Conservation (phyloP, 2,888 invertebrate genomes). For the Calephelis perditalis region DNA sequence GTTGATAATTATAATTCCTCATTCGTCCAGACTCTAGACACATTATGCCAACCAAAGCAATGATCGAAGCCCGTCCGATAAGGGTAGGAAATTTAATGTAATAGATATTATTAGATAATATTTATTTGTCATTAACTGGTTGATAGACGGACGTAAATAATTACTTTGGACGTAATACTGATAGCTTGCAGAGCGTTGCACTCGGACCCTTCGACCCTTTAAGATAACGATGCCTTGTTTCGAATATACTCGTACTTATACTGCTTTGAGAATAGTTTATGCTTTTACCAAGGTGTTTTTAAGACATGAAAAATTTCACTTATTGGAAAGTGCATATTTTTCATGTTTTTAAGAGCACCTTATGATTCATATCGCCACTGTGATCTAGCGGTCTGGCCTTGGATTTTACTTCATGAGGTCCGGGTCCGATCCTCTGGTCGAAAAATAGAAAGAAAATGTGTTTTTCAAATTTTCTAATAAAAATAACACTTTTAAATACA, state of each 20-base stretch:
- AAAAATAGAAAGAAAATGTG: no score
- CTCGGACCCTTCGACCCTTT: constrained; percentile 57
- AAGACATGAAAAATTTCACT: no score
- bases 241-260: constrained; percentile 37
- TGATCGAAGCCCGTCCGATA: neutral
- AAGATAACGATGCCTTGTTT: constrained; percentile 44
- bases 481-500: no score
- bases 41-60: neutral
- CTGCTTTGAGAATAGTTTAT: no score
- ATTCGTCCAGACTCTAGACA: constrained; percentile 4
- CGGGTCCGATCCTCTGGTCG: no score
- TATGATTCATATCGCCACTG: no score
- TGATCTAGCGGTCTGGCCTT: no score
- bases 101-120: constrained; percentile 60
- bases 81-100: constrained; percentile 32
- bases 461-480: no score
- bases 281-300: no score
- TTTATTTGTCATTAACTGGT: constrained; percentile 32
- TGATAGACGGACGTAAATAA: constrained; percentile 66
- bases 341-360: no score
- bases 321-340: no score
- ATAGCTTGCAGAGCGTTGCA: constrained; percentile 59
- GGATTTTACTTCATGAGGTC: no score
- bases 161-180: constrained; percentile 54
- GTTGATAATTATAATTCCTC: neutral